These are phyloP conservation scores for Perca fluviatilis DNA, from an alignment of 2,113 vertebrate species.

Conservation along the genomic window DNA sequence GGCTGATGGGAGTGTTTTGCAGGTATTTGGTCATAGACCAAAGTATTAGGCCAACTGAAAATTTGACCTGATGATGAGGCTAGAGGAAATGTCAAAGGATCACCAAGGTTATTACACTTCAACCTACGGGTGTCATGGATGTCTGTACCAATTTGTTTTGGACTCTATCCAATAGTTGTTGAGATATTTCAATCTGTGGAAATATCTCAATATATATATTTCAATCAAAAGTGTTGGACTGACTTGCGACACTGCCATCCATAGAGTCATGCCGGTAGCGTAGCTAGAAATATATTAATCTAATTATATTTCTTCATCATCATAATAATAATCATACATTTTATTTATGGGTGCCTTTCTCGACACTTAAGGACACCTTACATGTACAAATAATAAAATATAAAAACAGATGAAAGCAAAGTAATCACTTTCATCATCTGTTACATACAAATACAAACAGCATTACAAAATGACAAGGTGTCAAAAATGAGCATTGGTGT, in stretches of 20 bases:
- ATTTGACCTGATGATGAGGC: not conserved
- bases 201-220: too few species aligned
- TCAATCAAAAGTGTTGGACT: not conserved
- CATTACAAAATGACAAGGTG: slow-evolving; percentile 15
- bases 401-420: too few species aligned
- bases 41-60: not conserved
- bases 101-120: not conserved
- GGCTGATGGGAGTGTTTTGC: not conserved
- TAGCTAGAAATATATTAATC: not conserved
- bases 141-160: not conserved
- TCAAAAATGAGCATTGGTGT: slow-evolving; percentile 10
- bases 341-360: too few species aligned
- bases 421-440: not conserved
- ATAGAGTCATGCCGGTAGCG: not conserved
- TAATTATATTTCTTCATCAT: not conserved
- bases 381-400: too few species aligned
- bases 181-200: slow-evolving; percentile 1
- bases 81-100: not conserved
- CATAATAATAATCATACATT: too few species aligned
- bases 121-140: not conserved
- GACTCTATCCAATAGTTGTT: not conserved
- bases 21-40: not conserved
- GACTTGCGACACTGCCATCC: not conserved
- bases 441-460: not conserved
- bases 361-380: too few species aligned